Percentiles rank a stretch among this genome's conserved stretches.
phyloP scores from a whole-genome alignment of 2,113 vertebrate genomes.

The Turnix velox region DNA sequence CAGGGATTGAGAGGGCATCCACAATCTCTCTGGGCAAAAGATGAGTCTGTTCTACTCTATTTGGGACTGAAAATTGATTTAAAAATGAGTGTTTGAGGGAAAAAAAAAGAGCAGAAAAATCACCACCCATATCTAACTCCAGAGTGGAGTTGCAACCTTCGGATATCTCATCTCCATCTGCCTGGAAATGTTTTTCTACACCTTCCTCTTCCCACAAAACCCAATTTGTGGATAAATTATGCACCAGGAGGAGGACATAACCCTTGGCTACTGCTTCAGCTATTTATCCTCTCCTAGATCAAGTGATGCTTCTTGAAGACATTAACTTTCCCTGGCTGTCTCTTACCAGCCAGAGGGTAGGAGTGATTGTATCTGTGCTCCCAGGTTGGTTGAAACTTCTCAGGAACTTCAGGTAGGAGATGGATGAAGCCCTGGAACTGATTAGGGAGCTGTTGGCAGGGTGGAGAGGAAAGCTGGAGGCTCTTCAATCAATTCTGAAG shows the following conservation, averaged over 20 bases:
- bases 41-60: constrained; percentile 21
- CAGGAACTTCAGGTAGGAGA: neutral
- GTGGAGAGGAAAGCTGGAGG: neutral
- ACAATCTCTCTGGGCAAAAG: too few species aligned
- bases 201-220: neutral
- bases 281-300: constrained; percentile 42
- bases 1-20: too few species aligned
- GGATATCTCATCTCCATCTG: neutral
- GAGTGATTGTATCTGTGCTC: neutral
- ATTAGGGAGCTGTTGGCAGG: neutral
- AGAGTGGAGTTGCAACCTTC: neutral
- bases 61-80: neutral
- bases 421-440: neutral
- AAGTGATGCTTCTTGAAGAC: constrained; percentile 32
- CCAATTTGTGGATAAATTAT: constrained; percentile 25
- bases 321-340: constrained; percentile 21
- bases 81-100: neutral
- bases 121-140: neutral
- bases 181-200: neutral
- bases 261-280: constrained; percentile 35
- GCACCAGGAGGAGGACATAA: neutral
- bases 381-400: neutral
- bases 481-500: neutral
- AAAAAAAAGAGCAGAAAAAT: neutral
- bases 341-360: neutral